Percentiles rank a stretch among this genome's conserved stretches.
phyloP scores from a whole-genome alignment of 2,113 vertebrate species.

The Oceanodroma tethys region DNA sequence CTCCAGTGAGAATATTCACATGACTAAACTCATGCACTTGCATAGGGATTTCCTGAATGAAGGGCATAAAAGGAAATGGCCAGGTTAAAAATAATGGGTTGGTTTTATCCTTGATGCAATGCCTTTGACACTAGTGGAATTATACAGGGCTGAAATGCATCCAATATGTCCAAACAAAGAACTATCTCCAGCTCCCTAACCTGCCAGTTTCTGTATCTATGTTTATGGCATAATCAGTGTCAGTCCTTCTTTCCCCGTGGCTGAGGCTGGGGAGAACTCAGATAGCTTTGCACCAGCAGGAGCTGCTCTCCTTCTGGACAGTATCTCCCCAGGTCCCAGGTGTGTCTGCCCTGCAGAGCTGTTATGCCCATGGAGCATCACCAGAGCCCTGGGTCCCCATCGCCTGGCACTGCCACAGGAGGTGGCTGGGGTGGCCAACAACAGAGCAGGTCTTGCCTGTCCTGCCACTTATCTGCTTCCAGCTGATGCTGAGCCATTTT shows the following conservation, averaged over 20 bases:
- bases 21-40: constrained; percentile 29
- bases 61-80: neutral
- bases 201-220: neutral
- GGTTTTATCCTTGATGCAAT: neutral
- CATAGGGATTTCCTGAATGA: constrained; percentile 34
- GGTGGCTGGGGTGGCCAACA: neutral
- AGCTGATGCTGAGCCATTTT: neutral
- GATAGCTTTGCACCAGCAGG: neutral
- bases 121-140: constrained; percentile 50
- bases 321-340: neutral
- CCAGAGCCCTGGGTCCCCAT: rapidly evolving
- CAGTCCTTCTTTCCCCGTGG: neutral
- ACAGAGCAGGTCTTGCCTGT: neutral
- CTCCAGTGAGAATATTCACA: neutral
- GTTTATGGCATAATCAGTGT: neutral
- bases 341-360: neutral
- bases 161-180: neutral
- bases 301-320: neutral
- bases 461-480: neutral
- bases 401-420: neutral
- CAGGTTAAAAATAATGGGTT: constrained; percentile 47
- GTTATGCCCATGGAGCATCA: neutral
- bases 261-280: neutral
- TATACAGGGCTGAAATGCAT: constrained; percentile 23
- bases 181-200: neutral